Percentiles rank a stretch among this genome's conserved stretches.
These are phyloP conservation scores for Chlorops oryzae DNA, from an alignment of 1,140 invertebrate genomes.

Conservation along the genomic window DNA sequence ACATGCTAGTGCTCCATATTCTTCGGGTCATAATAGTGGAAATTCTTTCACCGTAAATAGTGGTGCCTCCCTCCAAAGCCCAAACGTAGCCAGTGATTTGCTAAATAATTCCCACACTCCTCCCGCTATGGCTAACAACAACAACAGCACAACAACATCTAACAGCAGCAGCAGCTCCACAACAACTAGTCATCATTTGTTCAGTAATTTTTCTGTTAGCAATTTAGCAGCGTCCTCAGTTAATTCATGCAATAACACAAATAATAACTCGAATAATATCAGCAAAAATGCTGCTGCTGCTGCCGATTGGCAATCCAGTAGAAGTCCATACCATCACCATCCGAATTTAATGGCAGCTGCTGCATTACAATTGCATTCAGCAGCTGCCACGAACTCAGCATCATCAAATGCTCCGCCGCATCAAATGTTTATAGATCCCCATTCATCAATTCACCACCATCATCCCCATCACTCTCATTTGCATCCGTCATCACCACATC, in stretches of 20 bases:
- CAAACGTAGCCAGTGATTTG: too few relatives aligned
- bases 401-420: conserved; percentile 10
- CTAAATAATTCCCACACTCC: too few relatives aligned
- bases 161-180: background rate
- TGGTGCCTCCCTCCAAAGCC: too few relatives aligned
- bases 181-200: too few relatives aligned
- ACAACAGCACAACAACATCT: background rate
- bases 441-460: conserved; percentile 22
- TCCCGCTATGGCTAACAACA: too few relatives aligned
- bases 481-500: conserved; percentile 23
- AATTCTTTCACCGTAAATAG: too few relatives aligned
- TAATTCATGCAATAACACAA: background rate
- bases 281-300: conserved; percentile 10
- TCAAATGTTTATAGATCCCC: conserved; percentile 39
- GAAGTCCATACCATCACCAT: conserved; percentile 34
- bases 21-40: background rate
- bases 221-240: conserved; percentile 27
- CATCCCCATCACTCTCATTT: conserved; percentile 27
- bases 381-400: conserved; percentile 18
- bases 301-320: conserved; percentile 14
- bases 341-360: conserved; percentile 28
- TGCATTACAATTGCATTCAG: conserved; percentile 20
- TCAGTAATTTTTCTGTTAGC: conserved; percentile 39
- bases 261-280: conserved; percentile 3
- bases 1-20: background rate